phyloP scores from a whole-genome alignment of 2,797 vertebrate genomes.

The Ceyx erithaca region DNA sequence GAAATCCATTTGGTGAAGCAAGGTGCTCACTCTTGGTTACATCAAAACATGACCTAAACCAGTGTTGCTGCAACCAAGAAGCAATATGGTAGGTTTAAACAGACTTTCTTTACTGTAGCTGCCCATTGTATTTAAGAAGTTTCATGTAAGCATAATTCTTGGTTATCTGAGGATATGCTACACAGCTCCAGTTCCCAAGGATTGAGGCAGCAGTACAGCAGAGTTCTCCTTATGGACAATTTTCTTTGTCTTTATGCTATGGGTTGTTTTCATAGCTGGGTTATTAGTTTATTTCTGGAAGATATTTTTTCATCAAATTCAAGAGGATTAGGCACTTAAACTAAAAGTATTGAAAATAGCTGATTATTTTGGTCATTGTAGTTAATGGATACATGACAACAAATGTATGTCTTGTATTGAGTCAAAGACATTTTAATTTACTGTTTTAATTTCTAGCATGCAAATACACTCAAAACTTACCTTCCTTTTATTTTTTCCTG shows the following conservation, averaged over 20 bases:
- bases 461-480: constrained; percentile 22
- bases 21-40: background rate
- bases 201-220: background rate
- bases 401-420: background rate
- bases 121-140: background rate
- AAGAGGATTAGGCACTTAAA: background rate
- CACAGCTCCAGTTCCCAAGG: background rate
- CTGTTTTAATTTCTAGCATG: background rate
- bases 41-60: background rate
- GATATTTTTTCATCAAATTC: background rate
- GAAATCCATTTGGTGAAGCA: background rate
- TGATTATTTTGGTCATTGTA: background rate
- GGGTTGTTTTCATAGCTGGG: background rate
- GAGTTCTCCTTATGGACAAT: background rate
- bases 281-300: background rate
- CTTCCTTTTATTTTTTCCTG: constrained; percentile 71
- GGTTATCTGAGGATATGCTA: background rate
- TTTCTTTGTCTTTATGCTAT: background rate
- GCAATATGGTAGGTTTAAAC: background rate
- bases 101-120: background rate
- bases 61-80: background rate
- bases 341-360: background rate
- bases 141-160: background rate
- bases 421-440: background rate
- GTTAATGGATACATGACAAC: background rate